A percentile compares a stretch with the other conserved stretches of the same genome.
Evolutionary conservation across 2,888 invertebrate species (phyloP).

Genomic region (Pantelozetes paolii): DNA sequence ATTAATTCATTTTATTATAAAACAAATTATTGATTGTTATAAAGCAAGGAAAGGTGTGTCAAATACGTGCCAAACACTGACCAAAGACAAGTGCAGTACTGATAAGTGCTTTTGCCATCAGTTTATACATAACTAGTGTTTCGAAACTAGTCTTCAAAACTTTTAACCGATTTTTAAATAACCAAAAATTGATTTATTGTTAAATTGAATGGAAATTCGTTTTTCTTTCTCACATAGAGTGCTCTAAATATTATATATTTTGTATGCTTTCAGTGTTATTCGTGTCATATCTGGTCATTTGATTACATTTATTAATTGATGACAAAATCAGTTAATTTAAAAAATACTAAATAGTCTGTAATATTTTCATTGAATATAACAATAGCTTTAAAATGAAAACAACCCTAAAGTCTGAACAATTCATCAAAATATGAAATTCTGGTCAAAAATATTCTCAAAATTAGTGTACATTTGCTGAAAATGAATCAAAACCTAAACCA

Average conservation of each 20-base stretch:
- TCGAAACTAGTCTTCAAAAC: not conserved
- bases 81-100: slow-evolving; percentile 35
- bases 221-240: slow-evolving; percentile 1
- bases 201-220: not conserved
- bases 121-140: not conserved
- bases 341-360: not conserved
- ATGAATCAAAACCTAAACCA: not conserved
- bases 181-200: slow-evolving; percentile 3
- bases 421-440: not conserved
- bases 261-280: slow-evolving; percentile 10
- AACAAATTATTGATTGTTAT: not conserved
- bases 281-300: slow-evolving; percentile 26
- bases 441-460: not conserved
- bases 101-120: slow-evolving; percentile 7
- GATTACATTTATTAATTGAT: not conserved
- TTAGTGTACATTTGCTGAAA: not conserved
- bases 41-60: not conserved
- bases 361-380: too few relatives aligned
- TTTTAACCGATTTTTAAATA: not conserved
- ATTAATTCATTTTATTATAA: not conserved
- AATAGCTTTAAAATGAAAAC: too few relatives aligned
- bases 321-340: not conserved
- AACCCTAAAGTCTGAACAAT: too few relatives aligned
- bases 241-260: not conserved
- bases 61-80: slow-evolving; percentile 14